Evolutionary conservation across 1,140 invertebrate genomes (phyloP), one percentile per base, ranked within the genome.

Genomic region (Leguminivora glycinivorella): DNA sequence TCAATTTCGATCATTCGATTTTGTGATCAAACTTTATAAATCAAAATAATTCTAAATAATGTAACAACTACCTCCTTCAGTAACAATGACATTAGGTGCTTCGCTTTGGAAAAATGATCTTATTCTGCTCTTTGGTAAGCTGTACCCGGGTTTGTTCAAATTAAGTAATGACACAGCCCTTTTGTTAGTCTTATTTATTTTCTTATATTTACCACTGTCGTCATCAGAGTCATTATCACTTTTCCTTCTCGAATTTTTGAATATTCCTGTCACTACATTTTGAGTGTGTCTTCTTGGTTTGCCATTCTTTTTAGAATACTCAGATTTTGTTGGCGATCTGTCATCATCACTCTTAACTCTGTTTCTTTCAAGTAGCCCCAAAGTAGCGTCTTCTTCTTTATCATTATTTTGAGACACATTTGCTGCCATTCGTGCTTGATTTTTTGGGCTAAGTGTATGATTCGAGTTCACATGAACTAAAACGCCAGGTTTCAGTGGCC

Each of bases 401-500:
- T 80, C 70, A 68, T 70, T 74, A 40, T 75, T 76, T 17, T 78
- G 69, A 40, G 69, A 72, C 29, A 70, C 56, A 76, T 77, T 90
- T 80, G 70, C 58, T 17, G 58, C 58, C 58, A 90, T 76, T 71
- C 85, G 83, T 12, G 86, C 85, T 78, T 90, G 87, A 76, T 92
- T 92, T 81, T 92, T 92, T 26, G 92, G 92, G 80, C 92, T 92
- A 0, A 92, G 74, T 1, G 92, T 91, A 67, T 92, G 92, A 73
- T 92, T 92, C 14, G 92, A 92, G 76, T 97, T 97, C 40, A 97
- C 95, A 89, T 97, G 96, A 56, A 97, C 95, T 78, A 97, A 93
- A 56, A 98, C 96, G 29, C 96, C 97, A 1, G 97, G 96, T 81
- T 96, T 95, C 70, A 97, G 91, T 26, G 97, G 97, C 96, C 96